phyloP scores from a whole-genome alignment of 2,797 vertebrate species.

The Ctenopoma kingsleyae region DNA sequence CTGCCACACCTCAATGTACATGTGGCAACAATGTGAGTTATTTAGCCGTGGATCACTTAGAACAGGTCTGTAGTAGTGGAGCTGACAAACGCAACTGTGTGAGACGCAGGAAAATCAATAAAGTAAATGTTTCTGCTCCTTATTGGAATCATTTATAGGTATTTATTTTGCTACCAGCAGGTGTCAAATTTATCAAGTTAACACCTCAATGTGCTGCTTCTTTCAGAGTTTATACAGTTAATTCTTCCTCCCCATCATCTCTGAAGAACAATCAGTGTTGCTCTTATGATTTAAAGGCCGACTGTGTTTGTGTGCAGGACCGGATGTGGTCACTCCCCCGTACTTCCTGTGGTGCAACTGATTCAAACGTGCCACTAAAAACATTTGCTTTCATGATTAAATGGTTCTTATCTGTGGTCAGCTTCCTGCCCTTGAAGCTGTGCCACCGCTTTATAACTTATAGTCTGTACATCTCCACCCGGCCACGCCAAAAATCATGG shows the following conservation, averaged over 20 bases:
- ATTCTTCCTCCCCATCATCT: slow-evolving; percentile 2
- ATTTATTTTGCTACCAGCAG: slow-evolving; percentile 12
- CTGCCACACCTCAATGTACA: slow-evolving; percentile 36
- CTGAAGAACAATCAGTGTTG: slow-evolving; percentile 2
- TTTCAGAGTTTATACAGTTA: neutral
- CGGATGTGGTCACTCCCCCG: slow-evolving; percentile 68
- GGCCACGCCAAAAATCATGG: slow-evolving; percentile 15
- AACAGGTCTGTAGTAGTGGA: neutral
- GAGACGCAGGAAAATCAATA: too few relatives aligned
- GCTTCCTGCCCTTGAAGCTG: slow-evolving; percentile 12
- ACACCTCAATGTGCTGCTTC: neutral
- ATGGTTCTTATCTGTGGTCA: slow-evolving; percentile 29
- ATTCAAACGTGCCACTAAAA: slow-evolving; percentile 45
- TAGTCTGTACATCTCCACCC: neutral
- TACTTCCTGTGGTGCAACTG: slow-evolving; percentile 64
- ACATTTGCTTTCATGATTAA: slow-evolving; percentile 21
- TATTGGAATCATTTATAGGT: neutral
- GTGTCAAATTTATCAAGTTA: slow-evolving; percentile 9
- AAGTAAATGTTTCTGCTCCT: too few relatives aligned
- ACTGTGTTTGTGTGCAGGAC: slow-evolving; percentile 22
- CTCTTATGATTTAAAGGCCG: neutral
- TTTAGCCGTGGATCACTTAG: neutral
- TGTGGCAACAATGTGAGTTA: slow-evolving; percentile 43
- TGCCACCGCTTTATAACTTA: neutral
- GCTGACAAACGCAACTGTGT: neutral